Percentiles rank a stretch among this genome's conserved stretches.
Evolutionary conservation across 1,140 invertebrate species (phyloP).

Genomic region (Philopotamus ludificatus): DNA sequence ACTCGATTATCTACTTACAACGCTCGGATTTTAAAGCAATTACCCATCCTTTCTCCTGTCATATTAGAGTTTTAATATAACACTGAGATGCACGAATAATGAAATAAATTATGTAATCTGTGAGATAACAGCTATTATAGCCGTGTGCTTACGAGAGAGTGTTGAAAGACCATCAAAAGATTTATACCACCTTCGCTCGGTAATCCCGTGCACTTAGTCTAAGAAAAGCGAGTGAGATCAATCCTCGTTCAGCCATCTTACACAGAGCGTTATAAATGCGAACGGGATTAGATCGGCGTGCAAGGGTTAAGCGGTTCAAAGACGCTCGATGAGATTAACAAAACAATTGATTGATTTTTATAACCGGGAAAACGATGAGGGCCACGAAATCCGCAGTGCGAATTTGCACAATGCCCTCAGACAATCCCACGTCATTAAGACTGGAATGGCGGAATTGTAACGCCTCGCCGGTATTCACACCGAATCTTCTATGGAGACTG

Average conservation of each 20-base stretch:
- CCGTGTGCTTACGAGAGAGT: constrained; percentile 3
- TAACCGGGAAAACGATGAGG: no score
- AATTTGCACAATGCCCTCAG: not conserved
- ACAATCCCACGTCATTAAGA: constrained; percentile 20
- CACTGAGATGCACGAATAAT: no score
- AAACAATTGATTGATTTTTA: no score
- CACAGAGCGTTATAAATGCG: no score
- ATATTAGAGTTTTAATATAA: no score
- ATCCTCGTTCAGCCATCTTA: not conserved
- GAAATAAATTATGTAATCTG: no score
- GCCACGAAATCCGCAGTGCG: no score
- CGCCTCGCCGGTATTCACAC: not conserved
- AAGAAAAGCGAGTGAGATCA: constrained; percentile 34
- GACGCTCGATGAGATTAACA: not conserved
- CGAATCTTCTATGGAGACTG: not conserved
- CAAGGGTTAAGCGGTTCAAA: not conserved
- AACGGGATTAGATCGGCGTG: not conserved
- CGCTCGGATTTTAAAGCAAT: constrained; percentile 17
- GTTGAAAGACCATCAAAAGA: constrained; percentile 31
- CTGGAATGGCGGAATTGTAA: constrained; percentile 14
- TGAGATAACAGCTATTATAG: no score
- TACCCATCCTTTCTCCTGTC: no score
- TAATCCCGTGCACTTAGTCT: constrained; percentile 34
- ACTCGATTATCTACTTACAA: constrained; percentile 26
- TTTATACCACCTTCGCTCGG: constrained; percentile 31